These are phyloP conservation scores for Clytia hemisphaerica DNA, from an alignment of 30 jellyfish, hydroid and myxozoan genomes.

Conservation along the genomic window DNA sequence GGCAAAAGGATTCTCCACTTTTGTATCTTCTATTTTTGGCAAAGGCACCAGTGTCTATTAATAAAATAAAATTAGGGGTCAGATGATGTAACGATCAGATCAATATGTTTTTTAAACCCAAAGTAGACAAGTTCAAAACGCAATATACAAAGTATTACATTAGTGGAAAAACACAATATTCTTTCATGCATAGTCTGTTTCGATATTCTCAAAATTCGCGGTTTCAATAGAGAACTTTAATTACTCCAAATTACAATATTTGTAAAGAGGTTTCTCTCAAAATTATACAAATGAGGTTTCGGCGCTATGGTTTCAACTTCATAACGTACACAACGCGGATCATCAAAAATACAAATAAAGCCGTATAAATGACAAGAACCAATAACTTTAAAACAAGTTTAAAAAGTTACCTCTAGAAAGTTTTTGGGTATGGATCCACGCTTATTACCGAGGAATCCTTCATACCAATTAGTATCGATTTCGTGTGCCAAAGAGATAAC, in stretches of 20 bases:
- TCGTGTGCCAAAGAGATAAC: constrained; percentile 45
- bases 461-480: constrained; percentile 74
- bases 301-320: too few species aligned
- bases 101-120: too few species aligned
- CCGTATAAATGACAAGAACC: not conserved
- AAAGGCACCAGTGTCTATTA: constrained; percentile 63
- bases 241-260: too few species aligned
- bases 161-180: not conserved
- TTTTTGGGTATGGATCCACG: constrained; percentile 73
- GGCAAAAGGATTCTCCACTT: constrained; percentile 59
- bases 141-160: not conserved
- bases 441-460: constrained; percentile 65
- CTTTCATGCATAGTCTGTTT: too few species aligned
- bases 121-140: not conserved
- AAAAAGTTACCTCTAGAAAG: constrained; percentile 52
- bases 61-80: not conserved
- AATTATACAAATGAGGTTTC: too few species aligned
- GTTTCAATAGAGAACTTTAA: too few species aligned
- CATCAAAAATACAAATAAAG: not conserved
- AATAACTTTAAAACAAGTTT: not conserved
- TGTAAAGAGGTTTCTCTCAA: too few species aligned
- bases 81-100: too few species aligned
- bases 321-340: not conserved
- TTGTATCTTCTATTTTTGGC: constrained; percentile 57
- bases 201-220: too few species aligned